Evolutionary conservation across 2,113 vertebrate species (phyloP), one percentile per base, ranked within the genome.

Genomic region (Dasyurus viverrinus): DNA sequence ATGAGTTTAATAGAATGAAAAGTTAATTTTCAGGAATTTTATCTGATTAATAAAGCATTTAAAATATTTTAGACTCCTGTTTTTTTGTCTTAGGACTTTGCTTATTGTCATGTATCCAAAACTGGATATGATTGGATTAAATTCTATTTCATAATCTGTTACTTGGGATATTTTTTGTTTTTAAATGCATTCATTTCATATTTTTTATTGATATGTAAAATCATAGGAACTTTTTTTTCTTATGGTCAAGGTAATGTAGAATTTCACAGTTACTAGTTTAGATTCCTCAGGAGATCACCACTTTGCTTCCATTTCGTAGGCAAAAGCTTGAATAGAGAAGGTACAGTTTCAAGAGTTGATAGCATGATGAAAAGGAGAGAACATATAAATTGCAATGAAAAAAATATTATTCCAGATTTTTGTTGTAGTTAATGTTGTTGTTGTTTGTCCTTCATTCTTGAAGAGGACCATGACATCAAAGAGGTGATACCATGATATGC

Each of bases 301-400:
- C 68, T 90, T 94, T 91, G 10, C 93, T 84, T 91, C 48, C 84
- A 57, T 30, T 91, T 94, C 93, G 91, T 52, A 36, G 89, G 84
- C 84, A 90, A 89, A 94, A 89, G 36, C 4, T 92, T 92, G 55
- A 46, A 10, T 93, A 91, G 22, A 30, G 84, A 53, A 94, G 55
- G 10, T 89, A 26, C 55, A 57, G 24, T 90, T 94, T 55, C 48
- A 92, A 30, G 55, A 90, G 46, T 48, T 95, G 5, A 26, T 57
- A 26, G 23, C 23, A 24, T 54, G 90, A 27, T 54, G 30, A 53
- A 36, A n/a, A 55, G 42, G 50, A 90, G 52, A 90, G 90, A 92
- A 53, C 23, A 8, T 50, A 12, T 48, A 53, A 24, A 23, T 90
- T 92, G 0, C 22, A 57, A 93, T 52, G 24, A n/a, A 47, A 53